These are phyloP conservation scores for Prostheceraeus crozeri DNA, from an alignment of 2,888 invertebrate genomes.

Conservation along the genomic window DNA sequence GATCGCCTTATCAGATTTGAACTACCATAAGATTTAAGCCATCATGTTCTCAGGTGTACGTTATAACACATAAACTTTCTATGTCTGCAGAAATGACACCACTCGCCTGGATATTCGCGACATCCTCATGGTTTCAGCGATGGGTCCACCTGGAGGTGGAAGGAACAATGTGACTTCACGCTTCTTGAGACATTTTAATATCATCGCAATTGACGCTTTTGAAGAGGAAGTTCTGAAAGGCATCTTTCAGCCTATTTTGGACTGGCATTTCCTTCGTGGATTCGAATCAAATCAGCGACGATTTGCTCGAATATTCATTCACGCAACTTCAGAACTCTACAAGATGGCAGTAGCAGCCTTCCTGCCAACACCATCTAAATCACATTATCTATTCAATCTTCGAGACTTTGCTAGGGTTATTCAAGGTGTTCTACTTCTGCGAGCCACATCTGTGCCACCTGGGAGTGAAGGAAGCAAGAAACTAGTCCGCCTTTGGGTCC, in stretches of 20 bases:
- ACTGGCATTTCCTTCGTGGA: slow-evolving; percentile 53
- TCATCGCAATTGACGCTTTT: slow-evolving; percentile 54
- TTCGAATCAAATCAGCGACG: slow-evolving; percentile 49
- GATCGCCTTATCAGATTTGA: too few relatives aligned
- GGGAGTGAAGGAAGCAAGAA: slow-evolving; percentile 40
- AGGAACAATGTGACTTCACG: slow-evolving; percentile 52
- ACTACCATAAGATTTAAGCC: too few relatives aligned
- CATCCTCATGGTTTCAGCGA: slow-evolving; percentile 53
- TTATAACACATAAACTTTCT: too few relatives aligned
- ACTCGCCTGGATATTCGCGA: slow-evolving; percentile 49
- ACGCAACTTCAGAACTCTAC: slow-evolving; percentile 53
- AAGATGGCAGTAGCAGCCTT: slow-evolving; percentile 51
- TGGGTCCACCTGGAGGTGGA: slow-evolving; percentile 56
- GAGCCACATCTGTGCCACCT: slow-evolving; percentile 44
- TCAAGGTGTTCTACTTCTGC: slow-evolving; percentile 53
- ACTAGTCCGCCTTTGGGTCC: slow-evolving; percentile 52
- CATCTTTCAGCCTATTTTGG: slow-evolving; percentile 55
- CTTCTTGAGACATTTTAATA: slow-evolving; percentile 54
- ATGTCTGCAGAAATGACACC: slow-evolving; percentile 53
- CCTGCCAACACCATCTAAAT: slow-evolving; percentile 54
- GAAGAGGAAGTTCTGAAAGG: slow-evolving; percentile 55
- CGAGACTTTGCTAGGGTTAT: slow-evolving; percentile 55
- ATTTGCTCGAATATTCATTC: slow-evolving; percentile 52
- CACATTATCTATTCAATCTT: slow-evolving; percentile 56
- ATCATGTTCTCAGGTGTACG: too few relatives aligned